Evolutionary conservation across 2,888 invertebrate genomes (phyloP), one percentile per base, ranked within the genome.

Genomic region (Cancer borealis): DNA sequence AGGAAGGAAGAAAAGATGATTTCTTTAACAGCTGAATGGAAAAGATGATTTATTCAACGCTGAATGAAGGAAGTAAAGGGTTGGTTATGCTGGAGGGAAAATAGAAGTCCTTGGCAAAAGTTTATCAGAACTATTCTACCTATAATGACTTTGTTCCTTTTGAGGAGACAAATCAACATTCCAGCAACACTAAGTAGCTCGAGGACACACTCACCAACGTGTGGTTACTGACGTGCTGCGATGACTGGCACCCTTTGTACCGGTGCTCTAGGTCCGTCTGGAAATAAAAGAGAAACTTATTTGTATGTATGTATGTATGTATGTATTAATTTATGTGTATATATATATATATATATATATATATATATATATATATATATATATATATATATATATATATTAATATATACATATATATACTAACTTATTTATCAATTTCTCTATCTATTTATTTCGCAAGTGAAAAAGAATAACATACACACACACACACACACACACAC

Each of bases 401-500:
- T n/a, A n/a, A 39, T 39, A 39, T 39, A 39, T 39, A 39, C 2
- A 39, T 39, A 39, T 39, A 39, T 39, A 39, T 39, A 39, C 39
- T 39, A 39, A 39, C 39, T 39, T 39, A 39, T 39, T 39, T 39
- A 39, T 39, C 39, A 39, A 39, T 39, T 39, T 2, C 0, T 39
- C 39, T 39, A 39, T 39, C 2, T n/a, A 73, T 26, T n/a, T 26
- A 73, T 73, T 26, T 73, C n/a, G 26, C 26, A 26, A 73, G 3
- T 73, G 26, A 73, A n/a, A 73, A 73, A 26, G n/a, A 66, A 4
- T n/a, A n/a, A 54, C 54, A 54, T 2, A 45, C 90, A 49, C 90
- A 46, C 89, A 46, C 89, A 46, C 89, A 89, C 89, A 46, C 89
- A 89, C 89, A 89, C 89, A 46, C 89, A 89, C 89, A 89, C 89